phyloP scores from a whole-genome alignment of 2,113 vertebrate species.

The Rhinogobius similis region DNA sequence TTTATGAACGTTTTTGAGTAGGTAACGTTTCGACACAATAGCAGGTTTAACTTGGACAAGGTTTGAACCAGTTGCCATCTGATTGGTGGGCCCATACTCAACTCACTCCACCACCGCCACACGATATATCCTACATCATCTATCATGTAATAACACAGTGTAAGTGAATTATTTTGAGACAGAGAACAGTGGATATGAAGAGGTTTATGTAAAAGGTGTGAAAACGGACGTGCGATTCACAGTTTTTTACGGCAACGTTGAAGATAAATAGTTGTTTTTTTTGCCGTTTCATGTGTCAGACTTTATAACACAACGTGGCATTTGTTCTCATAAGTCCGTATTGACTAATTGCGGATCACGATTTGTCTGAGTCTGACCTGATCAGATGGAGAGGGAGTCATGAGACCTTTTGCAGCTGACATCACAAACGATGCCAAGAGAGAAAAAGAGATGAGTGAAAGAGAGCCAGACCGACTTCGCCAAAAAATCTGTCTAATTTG shows the following conservation, averaged over 20 bases:
- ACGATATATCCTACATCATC: not conserved
- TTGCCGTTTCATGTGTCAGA: not conserved
- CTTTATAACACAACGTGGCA: not conserved
- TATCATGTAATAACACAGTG: not conserved
- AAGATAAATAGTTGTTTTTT: not conserved
- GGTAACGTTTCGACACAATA: too few species aligned
- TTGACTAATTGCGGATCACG: not conserved
- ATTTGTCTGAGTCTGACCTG: not conserved
- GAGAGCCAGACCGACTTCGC: not conserved
- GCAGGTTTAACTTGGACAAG: too few species aligned
- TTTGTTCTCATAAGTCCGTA: not conserved
- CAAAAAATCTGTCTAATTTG: not conserved
- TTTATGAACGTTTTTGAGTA: too few species aligned
- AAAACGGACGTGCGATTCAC: conserved; percentile 2
- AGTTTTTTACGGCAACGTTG: not conserved
- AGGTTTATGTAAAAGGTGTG: not conserved
- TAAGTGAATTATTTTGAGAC: not conserved
- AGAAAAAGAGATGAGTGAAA: not conserved
- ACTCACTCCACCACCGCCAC: not conserved
- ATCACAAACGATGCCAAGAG: not conserved
- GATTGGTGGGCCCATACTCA: too few species aligned
- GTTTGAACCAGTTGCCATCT: too few species aligned
- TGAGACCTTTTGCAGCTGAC: not conserved
- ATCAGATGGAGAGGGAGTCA: not conserved
- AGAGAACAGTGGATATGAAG: not conserved